Base-by-base conservation (phyloP, 2,797 vertebrate genomes). In the Trematomus bernacchii region DNA sequence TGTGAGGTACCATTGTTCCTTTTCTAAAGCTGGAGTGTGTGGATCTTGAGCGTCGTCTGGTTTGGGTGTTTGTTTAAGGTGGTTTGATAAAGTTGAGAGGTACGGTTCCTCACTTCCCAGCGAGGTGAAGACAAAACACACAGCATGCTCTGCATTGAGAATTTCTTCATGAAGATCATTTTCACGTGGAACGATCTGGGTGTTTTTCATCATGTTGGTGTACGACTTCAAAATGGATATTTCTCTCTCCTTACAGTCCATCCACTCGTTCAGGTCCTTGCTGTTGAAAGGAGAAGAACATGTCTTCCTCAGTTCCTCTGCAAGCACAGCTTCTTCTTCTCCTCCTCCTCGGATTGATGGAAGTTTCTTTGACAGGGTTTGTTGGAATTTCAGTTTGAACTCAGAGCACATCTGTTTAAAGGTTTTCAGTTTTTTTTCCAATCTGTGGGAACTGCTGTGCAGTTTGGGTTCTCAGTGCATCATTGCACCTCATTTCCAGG, bases 251-350 rank as follows among this genome's bases (percentile, higher is more conserved):
- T 82, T 47, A 64, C 72, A 65, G 67, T 89, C 69, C 73, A 90
- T 53, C 90, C 91, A 83, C 85, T 92, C 23, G 21, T 52, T 76
- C 78, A 94, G 46, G 54, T 70, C 1, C 78, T 77, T 65, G 43
- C 2, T 76, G 64, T 61, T 75, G 57, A 75, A 75, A 27, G 72
- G 72, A 4, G 86, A 87, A 47, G 75, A 57, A 1, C 79, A 23
- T 33, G 54, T 79, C 18, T 61, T 71, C 44, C 43, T 69, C 21
- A 93, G 50, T 43, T 86, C 44, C 2, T 88, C 62, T 7, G 1
- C 3, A 0, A 91, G 80, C 8, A 7, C 74, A 64, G 51, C n/a
- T 2, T 90, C 86, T 30, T 77, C 78, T 77, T 77, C 46, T 61
- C 73, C 87, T 54, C 88, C 77, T 57, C 69, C 79, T 55, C 85